phyloP scores from a whole-genome alignment of 1,140 invertebrate species.

The Polyergus mexicanus region DNA sequence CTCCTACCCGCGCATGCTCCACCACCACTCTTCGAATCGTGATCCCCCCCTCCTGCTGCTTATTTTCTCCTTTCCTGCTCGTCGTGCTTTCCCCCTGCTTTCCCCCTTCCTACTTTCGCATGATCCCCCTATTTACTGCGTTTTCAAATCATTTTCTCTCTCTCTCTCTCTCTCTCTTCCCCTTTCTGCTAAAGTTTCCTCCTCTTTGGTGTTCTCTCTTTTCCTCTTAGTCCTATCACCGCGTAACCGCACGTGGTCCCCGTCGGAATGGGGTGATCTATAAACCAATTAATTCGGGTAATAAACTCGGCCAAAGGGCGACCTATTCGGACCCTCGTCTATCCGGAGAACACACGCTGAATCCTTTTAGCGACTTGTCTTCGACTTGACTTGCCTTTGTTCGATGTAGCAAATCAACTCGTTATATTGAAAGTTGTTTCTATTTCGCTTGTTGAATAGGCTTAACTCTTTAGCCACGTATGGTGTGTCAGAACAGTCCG shows the following conservation, averaged over 20 bases:
- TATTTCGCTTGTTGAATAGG: constrained; percentile 10
- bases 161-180: constrained; percentile 14
- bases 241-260: constrained; percentile 55
- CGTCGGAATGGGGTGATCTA: constrained; percentile 49
- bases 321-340: neutral
- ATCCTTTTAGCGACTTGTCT: constrained; percentile 49
- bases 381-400: constrained; percentile 33
- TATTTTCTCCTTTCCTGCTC: constrained; percentile 67
- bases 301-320: constrained; percentile 55
- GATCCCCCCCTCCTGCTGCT: constrained; percentile 51
- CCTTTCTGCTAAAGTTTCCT: neutral
- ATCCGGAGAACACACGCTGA: constrained; percentile 6
- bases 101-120: constrained; percentile 55
- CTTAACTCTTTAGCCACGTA: constrained; percentile 41
- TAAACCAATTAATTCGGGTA: constrained; percentile 75
- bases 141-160: constrained; percentile 47
- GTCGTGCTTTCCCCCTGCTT: constrained; percentile 54
- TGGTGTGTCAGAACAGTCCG: constrained; percentile 9
- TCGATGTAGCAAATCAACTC: neutral
- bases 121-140: constrained; percentile 59
- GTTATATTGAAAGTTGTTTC: constrained; percentile 6
- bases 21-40: constrained; percentile 67
- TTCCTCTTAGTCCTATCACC: neutral
- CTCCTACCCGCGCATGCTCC: constrained; percentile 81
- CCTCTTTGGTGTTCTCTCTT: neutral